A percentile compares a stretch with the other conserved stretches of the same genome.
phyloP scores from a whole-genome alignment of 2,888 invertebrate species.

The Conops quadrifasciatus region DNA sequence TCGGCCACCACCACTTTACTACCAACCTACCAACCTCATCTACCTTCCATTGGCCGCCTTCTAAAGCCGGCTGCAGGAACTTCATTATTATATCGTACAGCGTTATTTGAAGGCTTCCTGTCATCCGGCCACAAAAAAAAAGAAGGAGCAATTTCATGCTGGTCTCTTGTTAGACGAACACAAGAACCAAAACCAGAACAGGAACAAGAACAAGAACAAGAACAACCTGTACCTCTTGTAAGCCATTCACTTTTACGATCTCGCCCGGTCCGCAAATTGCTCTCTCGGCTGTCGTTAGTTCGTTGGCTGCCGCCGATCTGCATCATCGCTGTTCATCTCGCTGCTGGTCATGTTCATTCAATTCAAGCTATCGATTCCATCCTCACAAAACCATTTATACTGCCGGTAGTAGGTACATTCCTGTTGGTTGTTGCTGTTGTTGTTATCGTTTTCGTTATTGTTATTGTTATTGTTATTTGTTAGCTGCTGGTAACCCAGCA shows the following conservation, averaged over 20 bases:
- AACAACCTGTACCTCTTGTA: constrained; percentile 35
- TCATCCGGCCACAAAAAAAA: constrained; percentile 3
- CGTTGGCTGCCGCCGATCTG: not conserved
- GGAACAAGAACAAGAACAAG: not conserved
- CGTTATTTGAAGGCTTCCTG: not conserved
- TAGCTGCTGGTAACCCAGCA: not conserved
- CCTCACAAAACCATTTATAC: not conserved
- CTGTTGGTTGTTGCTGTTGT: not conserved
- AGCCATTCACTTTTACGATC: constrained; percentile 40
- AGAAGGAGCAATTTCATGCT: not conserved
- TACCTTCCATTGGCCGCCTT: not conserved
- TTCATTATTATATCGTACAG: not conserved
- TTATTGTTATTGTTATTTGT: not conserved
- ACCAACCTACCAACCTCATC: constrained; percentile 1
- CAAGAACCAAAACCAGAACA: no score
- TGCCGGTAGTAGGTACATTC: constrained; percentile 5
- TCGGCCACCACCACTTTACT: not conserved
- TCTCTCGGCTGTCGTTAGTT: not conserved
- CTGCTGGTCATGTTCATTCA: constrained; percentile 24
- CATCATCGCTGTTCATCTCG: constrained; percentile 12
- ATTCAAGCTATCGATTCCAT: constrained; percentile 22
- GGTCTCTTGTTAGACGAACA: no score
- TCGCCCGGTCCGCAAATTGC: constrained; percentile 16
- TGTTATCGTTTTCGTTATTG: not conserved
- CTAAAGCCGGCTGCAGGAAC: not conserved